A percentile compares a stretch with the other conserved stretches of the same genome.
Evolutionary conservation across 2,888 invertebrate species (phyloP).

Genomic region (Noctua fimbriata): DNA sequence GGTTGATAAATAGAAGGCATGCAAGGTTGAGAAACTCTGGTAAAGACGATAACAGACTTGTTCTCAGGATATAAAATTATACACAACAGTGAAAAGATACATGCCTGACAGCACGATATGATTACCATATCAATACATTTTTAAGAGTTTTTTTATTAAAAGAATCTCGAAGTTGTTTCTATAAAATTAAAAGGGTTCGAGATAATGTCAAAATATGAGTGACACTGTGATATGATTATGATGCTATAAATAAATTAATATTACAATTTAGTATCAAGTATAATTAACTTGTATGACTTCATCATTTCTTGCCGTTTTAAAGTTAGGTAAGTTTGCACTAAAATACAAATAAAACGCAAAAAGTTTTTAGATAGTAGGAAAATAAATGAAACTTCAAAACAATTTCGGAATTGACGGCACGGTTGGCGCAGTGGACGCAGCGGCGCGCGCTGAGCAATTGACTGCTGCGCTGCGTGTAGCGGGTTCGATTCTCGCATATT

Average conservation of each 20-base stretch:
- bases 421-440: too few relatives aligned
- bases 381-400: neutral
- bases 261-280: neutral
- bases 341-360: neutral
- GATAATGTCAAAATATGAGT: constrained; percentile 48
- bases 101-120: constrained; percentile 59
- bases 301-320: neutral
- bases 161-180: constrained; percentile 23
- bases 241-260: constrained; percentile 15
- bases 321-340: too few relatives aligned
- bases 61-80: constrained; percentile 47
- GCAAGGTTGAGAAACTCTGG: constrained; percentile 26
- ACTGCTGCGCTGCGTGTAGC: too few relatives aligned
- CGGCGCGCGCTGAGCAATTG: too few relatives aligned
- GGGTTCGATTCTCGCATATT: too few relatives aligned
- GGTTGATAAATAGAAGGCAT: neutral
- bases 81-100: constrained; percentile 52
- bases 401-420: too few relatives aligned
- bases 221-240: constrained; percentile 45
- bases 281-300: neutral
- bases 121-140: constrained; percentile 35
- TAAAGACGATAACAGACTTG: constrained; percentile 60
- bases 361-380: neutral
- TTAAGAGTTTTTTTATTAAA: constrained; percentile 6
- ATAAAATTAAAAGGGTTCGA: constrained; percentile 47